These are phyloP conservation scores for Pseudois nayaur DNA, from an alignment of 2,113 vertebrate species.

Conservation along the genomic window DNA sequence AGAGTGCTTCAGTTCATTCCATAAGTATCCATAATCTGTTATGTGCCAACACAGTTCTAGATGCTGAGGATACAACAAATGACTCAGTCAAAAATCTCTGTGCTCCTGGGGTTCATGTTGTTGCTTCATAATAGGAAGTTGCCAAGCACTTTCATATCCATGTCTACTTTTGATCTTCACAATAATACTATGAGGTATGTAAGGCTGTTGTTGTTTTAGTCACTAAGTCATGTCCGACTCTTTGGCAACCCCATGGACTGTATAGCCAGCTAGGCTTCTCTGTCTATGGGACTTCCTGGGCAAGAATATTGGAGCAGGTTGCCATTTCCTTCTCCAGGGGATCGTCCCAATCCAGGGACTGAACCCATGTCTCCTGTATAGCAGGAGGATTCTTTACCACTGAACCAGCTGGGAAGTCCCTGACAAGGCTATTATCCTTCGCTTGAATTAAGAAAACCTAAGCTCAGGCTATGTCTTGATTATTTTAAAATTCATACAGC, in stretches of 20 bases:
- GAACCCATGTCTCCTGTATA: not conserved
- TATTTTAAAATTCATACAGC: not conserved
- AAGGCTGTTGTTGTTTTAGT: not conserved
- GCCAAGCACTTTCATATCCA: not conserved
- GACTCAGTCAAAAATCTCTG: not conserved
- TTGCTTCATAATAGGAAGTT: not conserved
- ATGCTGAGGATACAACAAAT: not conserved
- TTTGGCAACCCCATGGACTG: not conserved
- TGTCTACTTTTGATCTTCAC: not conserved
- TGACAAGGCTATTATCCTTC: not conserved
- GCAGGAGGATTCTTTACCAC: not conserved
- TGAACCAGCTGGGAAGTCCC: not conserved
- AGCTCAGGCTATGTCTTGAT: not conserved
- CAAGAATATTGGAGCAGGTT: not conserved
- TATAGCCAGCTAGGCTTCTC: not conserved
- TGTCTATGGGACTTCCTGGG: not conserved
- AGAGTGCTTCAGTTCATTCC: not conserved
- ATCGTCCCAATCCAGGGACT: not conserved
- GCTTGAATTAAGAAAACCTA: not conserved
- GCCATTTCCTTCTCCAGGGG: not conserved
- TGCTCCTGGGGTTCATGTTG: not conserved
- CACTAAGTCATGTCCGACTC: not conserved
- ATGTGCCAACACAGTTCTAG: not conserved
- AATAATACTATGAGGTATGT: not conserved
- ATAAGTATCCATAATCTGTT: not conserved